Conservation (phyloP, 1,140 invertebrate species). For the Trichonephila clavata region DNA sequence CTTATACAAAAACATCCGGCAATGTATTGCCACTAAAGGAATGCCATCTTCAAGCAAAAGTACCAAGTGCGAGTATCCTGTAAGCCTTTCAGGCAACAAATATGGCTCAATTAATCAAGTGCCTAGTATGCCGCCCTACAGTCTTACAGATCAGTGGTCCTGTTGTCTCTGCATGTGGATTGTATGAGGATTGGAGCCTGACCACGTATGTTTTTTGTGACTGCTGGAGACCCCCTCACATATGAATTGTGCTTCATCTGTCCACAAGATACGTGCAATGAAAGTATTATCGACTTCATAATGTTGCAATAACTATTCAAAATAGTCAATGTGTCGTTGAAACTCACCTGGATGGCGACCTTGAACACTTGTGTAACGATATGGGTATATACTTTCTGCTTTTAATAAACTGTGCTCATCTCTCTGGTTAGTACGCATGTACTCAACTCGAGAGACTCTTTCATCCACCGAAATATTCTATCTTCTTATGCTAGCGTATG, state of each 20-base stretch:
- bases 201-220: not conserved
- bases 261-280: constrained; percentile 2
- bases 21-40: not conserved
- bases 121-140: not conserved
- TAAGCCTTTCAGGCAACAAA: not conserved
- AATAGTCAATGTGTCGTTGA: not conserved
- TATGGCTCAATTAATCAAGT: not conserved
- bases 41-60: not conserved
- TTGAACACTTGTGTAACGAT: not conserved
- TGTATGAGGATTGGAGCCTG: not conserved
- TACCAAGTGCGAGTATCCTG: not conserved
- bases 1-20: not conserved
- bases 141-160: not conserved
- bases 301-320: constrained; percentile 32
- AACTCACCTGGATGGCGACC: not conserved
- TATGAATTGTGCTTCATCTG: not conserved
- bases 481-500: not conserved
- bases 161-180: not conserved
- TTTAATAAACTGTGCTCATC: not conserved
- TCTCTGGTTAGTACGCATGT: not conserved
- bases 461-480: not conserved
- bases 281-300: constrained; percentile 21
- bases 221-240: not conserved
- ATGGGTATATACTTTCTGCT: too few relatives aligned
- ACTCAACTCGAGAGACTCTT: not conserved